A percentile compares a stretch with the other conserved stretches of the same genome.
These are phyloP conservation scores for Xiphorhynchus erythropygius DNA, from an alignment of 2,797 vertebrate genomes.

Conservation along the genomic window DNA sequence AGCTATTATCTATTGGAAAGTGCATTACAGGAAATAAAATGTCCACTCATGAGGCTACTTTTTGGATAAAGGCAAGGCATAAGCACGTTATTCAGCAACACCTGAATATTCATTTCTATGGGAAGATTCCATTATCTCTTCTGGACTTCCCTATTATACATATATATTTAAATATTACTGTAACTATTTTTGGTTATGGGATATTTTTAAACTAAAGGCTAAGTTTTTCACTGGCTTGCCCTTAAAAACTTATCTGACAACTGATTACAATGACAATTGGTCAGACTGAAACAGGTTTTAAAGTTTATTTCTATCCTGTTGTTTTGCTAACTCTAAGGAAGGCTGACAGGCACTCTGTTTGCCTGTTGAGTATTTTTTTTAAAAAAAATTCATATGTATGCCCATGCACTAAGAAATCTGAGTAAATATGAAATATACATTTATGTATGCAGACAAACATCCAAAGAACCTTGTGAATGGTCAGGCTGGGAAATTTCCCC, in stretches of 20 bases:
- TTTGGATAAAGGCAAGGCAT: background rate
- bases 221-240: background rate
- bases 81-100: background rate
- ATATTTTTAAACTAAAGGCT: background rate
- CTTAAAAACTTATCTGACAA: background rate
- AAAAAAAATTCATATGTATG: rapidly evolving
- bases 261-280: background rate
- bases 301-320: background rate
- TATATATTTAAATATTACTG: background rate
- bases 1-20: background rate
- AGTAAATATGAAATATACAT: background rate
- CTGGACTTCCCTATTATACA: background rate
- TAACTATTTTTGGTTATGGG: background rate
- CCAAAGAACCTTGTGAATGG: background rate
- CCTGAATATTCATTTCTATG: background rate
- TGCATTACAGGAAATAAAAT: background rate
- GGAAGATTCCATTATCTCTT: background rate
- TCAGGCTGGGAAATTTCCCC: background rate
- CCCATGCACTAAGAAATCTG: background rate
- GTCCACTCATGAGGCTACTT: background rate
- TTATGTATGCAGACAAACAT: background rate
- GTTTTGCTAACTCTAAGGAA: background rate
- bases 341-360: background rate
- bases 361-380: background rate
- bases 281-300: background rate